Percentiles rank a stretch among this genome's conserved stretches.
Evolutionary conservation across 2,113 vertebrate species (phyloP).

Genomic region (Lichenostomus cassidix): DNA sequence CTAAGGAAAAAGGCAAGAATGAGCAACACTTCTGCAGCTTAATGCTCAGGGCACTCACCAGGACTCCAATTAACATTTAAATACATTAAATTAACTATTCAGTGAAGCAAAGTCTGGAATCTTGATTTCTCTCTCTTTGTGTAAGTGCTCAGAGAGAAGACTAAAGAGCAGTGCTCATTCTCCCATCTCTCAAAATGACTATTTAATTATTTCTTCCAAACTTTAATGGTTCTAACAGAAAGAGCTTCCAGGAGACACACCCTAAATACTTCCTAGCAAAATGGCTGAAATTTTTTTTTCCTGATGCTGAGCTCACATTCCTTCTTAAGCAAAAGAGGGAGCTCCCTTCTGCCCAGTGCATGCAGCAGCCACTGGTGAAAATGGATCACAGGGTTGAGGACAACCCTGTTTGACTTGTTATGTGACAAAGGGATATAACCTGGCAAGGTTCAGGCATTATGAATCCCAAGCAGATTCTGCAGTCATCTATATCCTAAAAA

Average conservation of each 20-base stretch:
- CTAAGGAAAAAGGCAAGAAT: constrained; percentile 9
- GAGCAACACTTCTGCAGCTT: constrained; percentile 8
- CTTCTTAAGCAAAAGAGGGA: neutral
- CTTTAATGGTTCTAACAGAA: neutral
- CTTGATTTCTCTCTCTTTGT: neutral
- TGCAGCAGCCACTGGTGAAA: neutral
- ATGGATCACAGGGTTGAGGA: neutral
- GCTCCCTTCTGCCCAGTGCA: neutral
- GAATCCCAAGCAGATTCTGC: neutral
- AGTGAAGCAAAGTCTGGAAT: constrained; percentile 2
- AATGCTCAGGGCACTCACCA: constrained; percentile 30
- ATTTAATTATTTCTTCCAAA: constrained; percentile 32
- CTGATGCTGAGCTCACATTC: neutral
- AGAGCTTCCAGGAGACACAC: neutral
- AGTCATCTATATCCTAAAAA: neutral
- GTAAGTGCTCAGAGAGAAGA: neutral
- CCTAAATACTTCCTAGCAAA: neutral
- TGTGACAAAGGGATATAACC: neutral
- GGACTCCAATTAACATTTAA: constrained; percentile 58
- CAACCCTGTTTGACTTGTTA: neutral
- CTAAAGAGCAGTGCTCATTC: constrained; percentile 1
- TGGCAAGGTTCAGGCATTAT: neutral
- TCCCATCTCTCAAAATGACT: neutral
- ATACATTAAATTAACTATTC: constrained; percentile 47
- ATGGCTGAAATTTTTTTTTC: neutral